Percentiles rank a stretch among this genome's conserved stretches.
Conservation (phyloP, 2,113 vertebrate species). For the Alethe diademata region DNA sequence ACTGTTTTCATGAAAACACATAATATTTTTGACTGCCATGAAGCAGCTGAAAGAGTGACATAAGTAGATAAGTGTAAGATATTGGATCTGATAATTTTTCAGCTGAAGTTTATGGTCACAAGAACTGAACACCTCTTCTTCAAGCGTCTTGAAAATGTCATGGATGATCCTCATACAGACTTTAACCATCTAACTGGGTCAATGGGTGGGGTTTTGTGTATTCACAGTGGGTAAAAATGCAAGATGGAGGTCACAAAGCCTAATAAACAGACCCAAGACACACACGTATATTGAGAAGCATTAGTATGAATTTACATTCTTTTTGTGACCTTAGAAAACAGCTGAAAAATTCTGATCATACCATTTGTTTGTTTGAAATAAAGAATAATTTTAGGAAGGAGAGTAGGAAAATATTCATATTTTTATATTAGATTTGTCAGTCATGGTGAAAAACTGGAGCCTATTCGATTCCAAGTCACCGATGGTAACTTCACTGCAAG, state of each 20-base stretch:
- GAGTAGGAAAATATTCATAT: neutral
- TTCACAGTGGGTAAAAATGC: neutral
- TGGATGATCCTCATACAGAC: neutral
- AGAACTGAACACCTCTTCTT: neutral
- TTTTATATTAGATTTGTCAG: neutral
- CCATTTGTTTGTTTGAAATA: neutral
- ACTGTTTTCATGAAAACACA: neutral
- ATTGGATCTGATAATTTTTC: neutral
- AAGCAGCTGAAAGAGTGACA: neutral
- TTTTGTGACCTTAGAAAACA: neutral
- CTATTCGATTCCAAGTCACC: fast-evolving
- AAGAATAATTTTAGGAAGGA: neutral
- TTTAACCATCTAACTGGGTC: neutral
- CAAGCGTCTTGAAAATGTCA: neutral
- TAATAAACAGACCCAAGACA: neutral
- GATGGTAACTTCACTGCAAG: neutral
- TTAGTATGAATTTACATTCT: neutral
- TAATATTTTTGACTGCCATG: neutral
- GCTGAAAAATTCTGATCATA: neutral
- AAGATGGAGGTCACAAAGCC: neutral
- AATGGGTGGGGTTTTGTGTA: fast-evolving
- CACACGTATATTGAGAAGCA: neutral
- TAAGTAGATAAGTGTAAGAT: neutral
- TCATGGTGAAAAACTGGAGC: neutral
- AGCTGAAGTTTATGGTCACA: neutral